These are phyloP conservation scores for Pterocles burchelli DNA, from an alignment of 2,113 vertebrate genomes.

Conservation along the genomic window DNA sequence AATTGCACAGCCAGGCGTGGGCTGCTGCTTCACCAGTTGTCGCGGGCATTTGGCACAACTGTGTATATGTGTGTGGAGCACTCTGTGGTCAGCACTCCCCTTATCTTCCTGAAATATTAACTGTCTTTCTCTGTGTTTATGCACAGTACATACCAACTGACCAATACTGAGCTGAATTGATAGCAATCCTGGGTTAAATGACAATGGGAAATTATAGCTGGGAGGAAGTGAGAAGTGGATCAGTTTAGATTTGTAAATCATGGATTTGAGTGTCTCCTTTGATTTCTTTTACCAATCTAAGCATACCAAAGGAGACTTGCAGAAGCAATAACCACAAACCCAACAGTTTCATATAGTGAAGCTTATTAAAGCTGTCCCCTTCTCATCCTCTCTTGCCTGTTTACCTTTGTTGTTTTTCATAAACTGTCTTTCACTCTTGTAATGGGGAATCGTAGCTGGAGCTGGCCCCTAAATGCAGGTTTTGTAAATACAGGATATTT, in stretches of 20 bases:
- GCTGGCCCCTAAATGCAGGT: not conserved
- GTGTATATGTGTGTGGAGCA: not conserved
- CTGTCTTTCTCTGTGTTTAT: not conserved
- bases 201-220: not conserved
- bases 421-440: not conserved
- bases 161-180: not conserved
- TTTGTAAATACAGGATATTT: not conserved
- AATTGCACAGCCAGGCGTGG: not conserved
- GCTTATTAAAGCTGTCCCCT: not conserved
- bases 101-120: not conserved
- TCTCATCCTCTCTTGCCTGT: not conserved
- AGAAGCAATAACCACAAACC: not conserved
- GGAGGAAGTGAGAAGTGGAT: not conserved
- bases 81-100: not conserved
- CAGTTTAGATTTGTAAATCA: not conserved
- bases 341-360: not conserved
- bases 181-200: not conserved
- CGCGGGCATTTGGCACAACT: not conserved
- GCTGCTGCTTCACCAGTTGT: slow-evolving; percentile 11
- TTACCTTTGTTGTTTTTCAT: not conserved
- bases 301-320: not conserved
- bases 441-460: not conserved
- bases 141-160: not conserved
- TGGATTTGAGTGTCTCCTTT: not conserved
- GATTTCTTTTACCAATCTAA: not conserved